Evolutionary conservation across 2,113 vertebrate species (phyloP), one percentile per base, ranked within the genome.

Genomic region (Procavia capensis): DNA sequence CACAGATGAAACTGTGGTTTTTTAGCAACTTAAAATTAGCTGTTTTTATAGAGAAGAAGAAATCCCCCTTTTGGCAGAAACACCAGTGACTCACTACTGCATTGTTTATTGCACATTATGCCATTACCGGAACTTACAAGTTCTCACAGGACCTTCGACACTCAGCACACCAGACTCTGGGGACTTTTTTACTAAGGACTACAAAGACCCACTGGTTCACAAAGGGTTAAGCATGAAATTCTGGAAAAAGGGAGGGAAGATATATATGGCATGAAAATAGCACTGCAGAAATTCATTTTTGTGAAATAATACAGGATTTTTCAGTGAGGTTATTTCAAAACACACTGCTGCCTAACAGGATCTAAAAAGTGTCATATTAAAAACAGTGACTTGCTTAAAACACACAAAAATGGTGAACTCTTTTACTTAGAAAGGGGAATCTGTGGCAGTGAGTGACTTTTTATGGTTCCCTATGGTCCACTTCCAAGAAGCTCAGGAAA

Each of bases 11-110:
- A 79, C 64, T 76, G 31, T 43, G n/a, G 43, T 94, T 92, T 74
- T 43, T 72, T 64, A 85, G 82, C 72, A 93, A 96, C n/a, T 90
- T 80, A 76, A 89, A 93, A 90, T 66, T 41, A 85, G 57, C 41
- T 78, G 31, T 4, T 54, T 24, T 78, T 88, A 87, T 25, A 82
- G 31, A 83, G 36, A 66, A 94, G 85, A 88, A n/a, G 94, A 93
- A 84, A 39, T 31, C 2, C 11, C 25, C 13, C 87, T 84, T 64
- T 64, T 16, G 63, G 72, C 36, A 61, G 27, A 54, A 78, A 94
- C 91, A 39, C 17, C 5, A 61, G 25, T 24, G 68, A 70, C 34
- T 96, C 39, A n/a, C 14, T 20, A n/a, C 50, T 78, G 57, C 22
- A 43, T 41, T 76, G 45, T 61, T 79, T 41, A 43, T 57, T 93